Evolutionary conservation across 1,140 invertebrate species (phyloP), one percentile per base, ranked within the genome.

Genomic region (Meloidogyne hapla): DNA sequence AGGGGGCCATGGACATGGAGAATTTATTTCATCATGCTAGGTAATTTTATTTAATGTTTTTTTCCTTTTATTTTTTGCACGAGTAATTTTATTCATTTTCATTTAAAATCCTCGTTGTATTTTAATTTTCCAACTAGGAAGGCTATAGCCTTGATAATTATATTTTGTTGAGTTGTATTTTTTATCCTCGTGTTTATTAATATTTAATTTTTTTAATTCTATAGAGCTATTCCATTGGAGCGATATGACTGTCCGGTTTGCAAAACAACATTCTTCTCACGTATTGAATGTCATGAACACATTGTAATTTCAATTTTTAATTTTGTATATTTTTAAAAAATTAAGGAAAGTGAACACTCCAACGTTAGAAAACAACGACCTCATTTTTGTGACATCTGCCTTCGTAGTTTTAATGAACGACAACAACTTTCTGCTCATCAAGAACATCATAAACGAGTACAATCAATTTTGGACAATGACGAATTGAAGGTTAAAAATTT

Each of bases 361-460:
- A 76, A 79, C 33, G 72, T 64, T 23, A 68, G 79, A 1, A 67
- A 75, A 6, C 83, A 87, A 56, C 64, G 86, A 33, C 84, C 84
- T 2, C 75, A 84, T 21, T 86, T 87, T 72, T 86, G 84, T 63
- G 84, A 86, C 42, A 79, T 79, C 12, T 85, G 84, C 64, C 64
- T 87, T 13, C 82, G 84, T 23, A 66, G 79, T 0, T 85, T 85
- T 72, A 76, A 68, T 2, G 84, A 85, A 63, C 71, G 80, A 40
- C 84, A 83, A 28, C 80, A 82, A 15, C 75, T 85, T 69, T 83
- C 86, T 33, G 84, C 83, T 38, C 84, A 86, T 61, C 82, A 87
- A 71, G 80, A 78, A 66, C 86, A 86, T 42, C 84, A 86, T 69
- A 86, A 83, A 48, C 80, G 85, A 42, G 79, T 86, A 4, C 77